Evolutionary conservation across 2,797 vertebrate species (phyloP), one percentile per base, ranked within the genome.

Genomic region (Yasuhikotakia modesta): DNA sequence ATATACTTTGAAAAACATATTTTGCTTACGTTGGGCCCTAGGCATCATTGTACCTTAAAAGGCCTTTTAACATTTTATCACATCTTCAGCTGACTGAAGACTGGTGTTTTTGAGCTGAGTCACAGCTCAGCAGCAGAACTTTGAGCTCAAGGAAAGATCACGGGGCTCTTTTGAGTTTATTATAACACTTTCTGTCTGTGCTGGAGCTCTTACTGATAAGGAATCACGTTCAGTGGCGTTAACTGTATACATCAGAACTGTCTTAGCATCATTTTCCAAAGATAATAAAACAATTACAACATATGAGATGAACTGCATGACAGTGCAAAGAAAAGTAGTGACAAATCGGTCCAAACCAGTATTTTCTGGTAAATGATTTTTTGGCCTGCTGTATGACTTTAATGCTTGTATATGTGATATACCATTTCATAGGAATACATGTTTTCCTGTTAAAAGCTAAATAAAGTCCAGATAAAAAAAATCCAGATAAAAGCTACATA

Each of bases 21-120:
- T 39, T 39, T 8, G 0, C 5, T 39, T 39, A 8, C 6, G 11
- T 39, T 39, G 8, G 8, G 52, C 11, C 50, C 8, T 22, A 3
- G 12, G 52, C 19, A 21, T 8, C 10, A 55, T 55, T 21, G 19
- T 22, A 11, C 19, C 8, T 57, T 57, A 57, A 57, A 14, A 24
- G 0, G 16, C 5, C 0, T 60, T 22, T 27, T 60, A 27, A 12
- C 24, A 60, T 58, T 58, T 27, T 13, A 65, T 75, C 24, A 21
- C 22, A 75, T 75, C 50, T 53, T 5, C 63, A 55, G 50, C 21
- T 75, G 32, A 66, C 64, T 52, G 10, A 60, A 50, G 58, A 19
- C 27, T 52, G 45, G 19, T 30, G 46, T 46, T 30, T 57, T 39
- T 4, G 2, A 57, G 35, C 63, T 53, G 16, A 52, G 22, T 60